Conservation (phyloP, 2,113 vertebrate genomes). For the Sturnira hondurensis region DNA sequence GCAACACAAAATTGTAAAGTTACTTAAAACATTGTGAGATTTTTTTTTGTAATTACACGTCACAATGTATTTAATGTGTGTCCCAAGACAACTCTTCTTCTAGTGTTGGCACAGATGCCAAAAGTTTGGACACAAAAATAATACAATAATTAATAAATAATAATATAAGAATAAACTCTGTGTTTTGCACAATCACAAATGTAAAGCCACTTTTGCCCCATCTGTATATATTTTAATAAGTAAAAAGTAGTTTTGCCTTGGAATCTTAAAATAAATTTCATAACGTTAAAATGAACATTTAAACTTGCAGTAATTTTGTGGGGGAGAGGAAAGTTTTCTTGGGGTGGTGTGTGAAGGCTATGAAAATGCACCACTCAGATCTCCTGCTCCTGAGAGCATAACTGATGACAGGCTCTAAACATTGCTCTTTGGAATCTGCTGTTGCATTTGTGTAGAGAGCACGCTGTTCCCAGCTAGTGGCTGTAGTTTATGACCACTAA, state of each 20-base stretch:
- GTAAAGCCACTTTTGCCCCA: no score
- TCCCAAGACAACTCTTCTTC: no score
- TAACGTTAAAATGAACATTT: not conserved
- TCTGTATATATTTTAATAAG: not conserved
- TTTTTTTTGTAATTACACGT: no score
- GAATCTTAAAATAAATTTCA: constrained; percentile 27
- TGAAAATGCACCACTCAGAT: not conserved
- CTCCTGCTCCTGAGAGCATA: not conserved
- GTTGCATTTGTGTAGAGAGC: not conserved
- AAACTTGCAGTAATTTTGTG: not conserved
- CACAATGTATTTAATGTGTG: no score
- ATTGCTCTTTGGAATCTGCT: not conserved
- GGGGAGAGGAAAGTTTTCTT: not conserved
- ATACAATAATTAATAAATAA: no score
- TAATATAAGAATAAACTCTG: no score
- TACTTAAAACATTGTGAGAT: no score
- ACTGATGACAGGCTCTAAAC: not conserved
- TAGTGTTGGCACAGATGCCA: no score
- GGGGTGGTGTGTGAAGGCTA: not conserved
- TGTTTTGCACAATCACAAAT: no score
- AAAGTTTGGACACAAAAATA: no score
- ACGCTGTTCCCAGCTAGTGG: not conserved
- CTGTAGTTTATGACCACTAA: no score
- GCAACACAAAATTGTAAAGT: no score
- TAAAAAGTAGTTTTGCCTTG: not conserved